These are phyloP conservation scores for Calycopis cecrops DNA, from an alignment of 1,140 invertebrate genomes.

Conservation along the genomic window DNA sequence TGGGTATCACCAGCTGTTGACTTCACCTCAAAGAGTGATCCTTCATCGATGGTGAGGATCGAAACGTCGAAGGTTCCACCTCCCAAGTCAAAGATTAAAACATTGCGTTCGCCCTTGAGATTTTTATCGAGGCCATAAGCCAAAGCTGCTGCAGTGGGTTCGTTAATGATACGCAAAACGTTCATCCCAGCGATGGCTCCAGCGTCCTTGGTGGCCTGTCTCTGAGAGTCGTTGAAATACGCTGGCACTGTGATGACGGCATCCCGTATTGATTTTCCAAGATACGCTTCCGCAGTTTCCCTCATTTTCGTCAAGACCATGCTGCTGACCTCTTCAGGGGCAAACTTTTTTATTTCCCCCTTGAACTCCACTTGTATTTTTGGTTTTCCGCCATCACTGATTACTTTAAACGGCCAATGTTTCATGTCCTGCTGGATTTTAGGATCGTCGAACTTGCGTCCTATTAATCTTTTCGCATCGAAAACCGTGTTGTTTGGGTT, in stretches of 20 bases:
- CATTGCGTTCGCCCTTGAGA: conserved; percentile 80
- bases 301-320: conserved; percentile 89
- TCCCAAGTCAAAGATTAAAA: conserved; percentile 75
- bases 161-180: conserved; percentile 83
- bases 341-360: conserved; percentile 83
- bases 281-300: conserved; percentile 86
- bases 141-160: conserved; percentile 84
- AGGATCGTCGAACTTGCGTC: conserved; percentile 79
- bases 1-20: conserved; percentile 78
- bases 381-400: conserved; percentile 79
- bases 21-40: conserved; percentile 81
- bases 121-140: conserved; percentile 87
- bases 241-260: conserved; percentile 90
- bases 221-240: conserved; percentile 93
- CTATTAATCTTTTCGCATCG: conserved; percentile 78
- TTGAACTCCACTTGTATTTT: conserved; percentile 85
- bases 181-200: conserved; percentile 81
- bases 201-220: conserved; percentile 89
- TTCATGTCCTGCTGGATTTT: conserved; percentile 86
- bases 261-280: conserved; percentile 81
- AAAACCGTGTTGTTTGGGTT: conserved; percentile 74
- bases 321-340: conserved; percentile 85
- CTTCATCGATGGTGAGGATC: conserved; percentile 83
- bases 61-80: conserved; percentile 82
- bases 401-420: conserved; percentile 84